A percentile compares a stretch with the other conserved stretches of the same genome.
phyloP scores from a whole-genome alignment of 1,140 invertebrate species.

The Theocolax elegans region DNA sequence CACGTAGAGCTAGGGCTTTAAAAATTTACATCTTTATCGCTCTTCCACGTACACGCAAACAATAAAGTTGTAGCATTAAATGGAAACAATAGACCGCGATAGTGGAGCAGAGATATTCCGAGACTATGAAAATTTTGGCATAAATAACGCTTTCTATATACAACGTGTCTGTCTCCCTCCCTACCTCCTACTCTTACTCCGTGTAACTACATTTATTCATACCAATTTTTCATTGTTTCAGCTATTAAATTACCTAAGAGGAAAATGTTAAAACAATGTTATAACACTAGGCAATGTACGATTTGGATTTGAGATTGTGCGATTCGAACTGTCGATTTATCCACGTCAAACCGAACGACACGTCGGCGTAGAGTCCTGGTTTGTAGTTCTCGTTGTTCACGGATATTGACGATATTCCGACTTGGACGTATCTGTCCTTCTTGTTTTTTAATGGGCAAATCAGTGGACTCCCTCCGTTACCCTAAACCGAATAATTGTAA shows the following conservation, averaged over 20 bases:
- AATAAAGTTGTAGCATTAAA: slow-evolving; percentile 20
- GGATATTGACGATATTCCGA: no score
- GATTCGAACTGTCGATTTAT: neutral
- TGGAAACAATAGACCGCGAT: slow-evolving; percentile 16
- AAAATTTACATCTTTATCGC: slow-evolving; percentile 24
- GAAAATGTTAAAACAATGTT: no score
- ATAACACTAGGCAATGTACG: neutral
- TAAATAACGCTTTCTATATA: slow-evolving; percentile 16
- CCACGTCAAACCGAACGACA: neutral
- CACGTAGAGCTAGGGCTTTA: neutral
- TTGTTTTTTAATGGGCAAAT: no score
- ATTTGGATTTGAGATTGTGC: neutral
- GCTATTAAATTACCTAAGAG: neutral
- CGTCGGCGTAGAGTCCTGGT: neutral
- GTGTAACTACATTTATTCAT: slow-evolving; percentile 6
- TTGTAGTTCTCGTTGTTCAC: no score
- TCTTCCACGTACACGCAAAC: slow-evolving; percentile 10
- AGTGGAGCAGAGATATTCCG: neutral
- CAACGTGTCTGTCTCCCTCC: neutral
- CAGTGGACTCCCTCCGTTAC: no score
- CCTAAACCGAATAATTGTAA: no score
- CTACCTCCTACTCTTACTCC: neutral
- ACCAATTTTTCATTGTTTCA: neutral
- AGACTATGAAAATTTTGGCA: slow-evolving; percentile 11
- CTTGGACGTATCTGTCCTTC: no score